Evolutionary conservation across 1,140 invertebrate genomes (phyloP), one percentile per base, ranked within the genome.

Genomic region (Magallana angulata): DNA sequence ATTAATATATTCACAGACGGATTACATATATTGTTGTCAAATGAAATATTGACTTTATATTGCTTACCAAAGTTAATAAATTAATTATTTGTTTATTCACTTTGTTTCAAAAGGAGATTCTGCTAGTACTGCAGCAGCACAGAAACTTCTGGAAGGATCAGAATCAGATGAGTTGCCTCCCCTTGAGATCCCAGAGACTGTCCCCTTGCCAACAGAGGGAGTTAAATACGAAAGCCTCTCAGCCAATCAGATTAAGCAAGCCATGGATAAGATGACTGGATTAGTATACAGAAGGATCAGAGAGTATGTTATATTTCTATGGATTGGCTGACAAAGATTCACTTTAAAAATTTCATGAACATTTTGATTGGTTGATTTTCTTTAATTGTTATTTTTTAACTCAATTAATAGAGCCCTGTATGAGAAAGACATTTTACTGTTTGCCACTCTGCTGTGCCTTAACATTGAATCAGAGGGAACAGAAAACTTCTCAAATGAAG

Each of bases 241-340:
- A 84, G 90, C 88, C 57, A 92, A 92, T 88, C 90, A 91, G n/a
- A 91, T 94, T 84, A 93, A 94, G 89, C 90, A 93, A 84, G 85
- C 93, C n/a, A 93, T 94, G 90, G 94, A 94, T 68, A 91, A 90
- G 56, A 82, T 94, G 12, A 94, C 93, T 57, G 91, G 91, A 86
- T 88, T 92, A 24, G 91, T 94, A 8, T 94, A 93, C 80, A 90
- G 93, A 80, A 91, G 91, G 62, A 90, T 94, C 57, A 91, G 91
- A 89, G 91, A 92, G 94, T 94, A 90, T 91, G 93, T 89, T 80
- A 68, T 82, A 24, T 24, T 60, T 59, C 5, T 30, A 14, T 8
- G 12, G 80, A 68, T 64, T 82, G 36, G n/a, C 30, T 11, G n/a
- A 60, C 36, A 48, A 48, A 48, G 36, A 12, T 18, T 48, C 71